Conservation (phyloP, 2,888 invertebrate genomes). For the Watsonalla binaria region DNA sequence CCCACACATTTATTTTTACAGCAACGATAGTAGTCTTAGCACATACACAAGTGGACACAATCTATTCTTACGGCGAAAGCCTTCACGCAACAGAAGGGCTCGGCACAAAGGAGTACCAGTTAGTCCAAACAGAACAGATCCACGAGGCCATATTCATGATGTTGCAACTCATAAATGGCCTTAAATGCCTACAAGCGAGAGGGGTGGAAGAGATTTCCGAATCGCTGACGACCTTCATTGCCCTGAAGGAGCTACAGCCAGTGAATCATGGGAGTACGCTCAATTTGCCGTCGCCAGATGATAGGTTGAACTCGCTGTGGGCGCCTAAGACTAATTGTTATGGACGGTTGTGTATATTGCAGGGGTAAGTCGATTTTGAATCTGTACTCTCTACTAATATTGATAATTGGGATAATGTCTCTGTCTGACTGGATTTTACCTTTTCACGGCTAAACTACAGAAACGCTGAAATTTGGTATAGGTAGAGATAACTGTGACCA, state of each 20-base stretch:
- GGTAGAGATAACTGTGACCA: too few species aligned
- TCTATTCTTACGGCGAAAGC: conserved; percentile 83
- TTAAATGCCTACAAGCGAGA: conserved; percentile 89
- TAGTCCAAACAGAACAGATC: conserved; percentile 69
- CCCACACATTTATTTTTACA: conserved; percentile 44
- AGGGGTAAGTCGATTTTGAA: conserved; percentile 78
- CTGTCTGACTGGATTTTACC: too few species aligned
- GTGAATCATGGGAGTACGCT: conserved; percentile 42
- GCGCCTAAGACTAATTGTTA: conserved; percentile 72
- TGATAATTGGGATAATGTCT: too few species aligned
- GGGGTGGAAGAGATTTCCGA: conserved; percentile 89
- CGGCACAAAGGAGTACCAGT: conserved; percentile 58
- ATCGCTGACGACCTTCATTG: conserved; percentile 84
- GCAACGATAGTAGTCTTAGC: conserved; percentile 88
- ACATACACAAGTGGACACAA: conserved; percentile 85
- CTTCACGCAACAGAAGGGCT: conserved; percentile 77
- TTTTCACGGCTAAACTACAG: too few species aligned
- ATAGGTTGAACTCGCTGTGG: conserved; percentile 63
- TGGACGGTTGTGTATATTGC: conserved; percentile 85
- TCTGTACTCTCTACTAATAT: too few species aligned
- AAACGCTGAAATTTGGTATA: too few species aligned
- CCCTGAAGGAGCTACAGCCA: conserved; percentile 79
- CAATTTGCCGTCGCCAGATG: conserved; percentile 52
- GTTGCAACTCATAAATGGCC: conserved; percentile 88
- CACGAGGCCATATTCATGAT: conserved; percentile 87